Conservation (phyloP, 2,888 invertebrate genomes). For the Horisme vitalbata region DNA sequence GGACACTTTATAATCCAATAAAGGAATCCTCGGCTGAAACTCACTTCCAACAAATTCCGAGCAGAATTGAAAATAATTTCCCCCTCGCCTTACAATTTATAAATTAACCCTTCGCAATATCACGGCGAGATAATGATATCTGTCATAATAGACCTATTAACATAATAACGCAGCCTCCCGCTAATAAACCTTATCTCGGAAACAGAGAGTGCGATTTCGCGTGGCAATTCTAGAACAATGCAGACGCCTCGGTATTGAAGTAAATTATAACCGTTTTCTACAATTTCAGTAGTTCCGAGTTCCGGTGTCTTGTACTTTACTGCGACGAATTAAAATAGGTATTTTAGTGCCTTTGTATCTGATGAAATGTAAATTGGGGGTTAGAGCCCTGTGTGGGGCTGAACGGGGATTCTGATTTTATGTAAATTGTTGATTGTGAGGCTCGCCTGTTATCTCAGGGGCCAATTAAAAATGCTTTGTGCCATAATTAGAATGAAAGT, state of each 20-base stretch:
- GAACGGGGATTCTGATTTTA: conserved; percentile 9
- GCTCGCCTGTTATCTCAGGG: background rate
- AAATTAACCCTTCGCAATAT: conserved; percentile 52
- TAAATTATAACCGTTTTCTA: conserved; percentile 32
- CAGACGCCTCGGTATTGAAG: conserved; percentile 27
- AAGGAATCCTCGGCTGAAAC: conserved; percentile 13
- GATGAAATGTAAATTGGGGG: conserved; percentile 12
- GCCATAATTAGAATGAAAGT: too few relatives aligned
- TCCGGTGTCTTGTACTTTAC: conserved; percentile 14
- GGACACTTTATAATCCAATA: conserved; percentile 15
- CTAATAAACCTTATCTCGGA: conserved; percentile 14
- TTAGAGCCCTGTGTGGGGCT: background rate
- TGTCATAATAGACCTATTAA: conserved; percentile 55
- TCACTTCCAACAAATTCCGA: conserved; percentile 28
- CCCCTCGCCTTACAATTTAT: conserved; percentile 40
- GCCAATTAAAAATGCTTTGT: background rate
- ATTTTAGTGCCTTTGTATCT: conserved; percentile 17
- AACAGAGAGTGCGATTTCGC: conserved; percentile 17
- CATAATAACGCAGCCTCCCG: conserved; percentile 47
- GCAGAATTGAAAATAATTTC: conserved; percentile 45
- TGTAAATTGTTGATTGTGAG: conserved; percentile 3
- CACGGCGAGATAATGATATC: conserved; percentile 51
- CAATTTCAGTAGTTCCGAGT: conserved; percentile 17
- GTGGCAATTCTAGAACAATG: conserved; percentile 22
- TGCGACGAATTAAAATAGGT: conserved; percentile 19